Conservation (phyloP, 2,113 vertebrate genomes). For the Sigmodon hispidus region DNA sequence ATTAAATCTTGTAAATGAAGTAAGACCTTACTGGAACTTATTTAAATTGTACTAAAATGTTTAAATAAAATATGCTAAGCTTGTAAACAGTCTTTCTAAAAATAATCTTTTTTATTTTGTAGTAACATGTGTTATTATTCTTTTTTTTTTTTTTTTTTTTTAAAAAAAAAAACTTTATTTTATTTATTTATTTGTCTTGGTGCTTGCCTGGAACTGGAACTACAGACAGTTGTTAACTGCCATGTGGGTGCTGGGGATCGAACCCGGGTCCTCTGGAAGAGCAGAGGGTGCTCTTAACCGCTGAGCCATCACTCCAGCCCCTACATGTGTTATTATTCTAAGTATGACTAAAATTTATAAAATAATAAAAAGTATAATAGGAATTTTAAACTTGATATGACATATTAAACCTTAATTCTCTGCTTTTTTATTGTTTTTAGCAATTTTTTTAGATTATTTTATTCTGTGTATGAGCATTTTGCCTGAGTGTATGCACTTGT, state of each 20-base stretch:
- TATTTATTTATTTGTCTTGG: too few species aligned
- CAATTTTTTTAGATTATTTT: neutral
- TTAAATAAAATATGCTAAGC: neutral
- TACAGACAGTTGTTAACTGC: too few species aligned
- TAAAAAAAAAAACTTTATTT: too few species aligned
- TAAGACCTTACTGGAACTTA: conserved; percentile 22
- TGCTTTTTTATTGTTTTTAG: neutral
- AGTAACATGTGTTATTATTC: too few species aligned
- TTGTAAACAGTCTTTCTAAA: conserved; percentile 49
- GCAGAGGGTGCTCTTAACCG: too few species aligned
- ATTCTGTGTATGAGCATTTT: neutral
- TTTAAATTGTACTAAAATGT: conserved; percentile 52
- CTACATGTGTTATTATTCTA: neutral
- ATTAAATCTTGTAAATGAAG: conserved; percentile 57
- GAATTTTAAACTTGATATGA: conserved; percentile 35
- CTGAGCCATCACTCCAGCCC: too few species aligned
- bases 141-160: too few species aligned
- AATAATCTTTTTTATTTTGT: too few species aligned
- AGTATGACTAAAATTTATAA: neutral
- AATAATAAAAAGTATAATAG: neutral
- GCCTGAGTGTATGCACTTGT: neutral
- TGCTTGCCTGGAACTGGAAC: too few species aligned
- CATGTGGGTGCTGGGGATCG: too few species aligned
- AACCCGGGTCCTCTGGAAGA: too few species aligned
- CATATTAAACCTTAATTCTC: conserved; percentile 21